phyloP scores from a whole-genome alignment of 2,113 vertebrate species.

The Bambusicola thoracicus region DNA sequence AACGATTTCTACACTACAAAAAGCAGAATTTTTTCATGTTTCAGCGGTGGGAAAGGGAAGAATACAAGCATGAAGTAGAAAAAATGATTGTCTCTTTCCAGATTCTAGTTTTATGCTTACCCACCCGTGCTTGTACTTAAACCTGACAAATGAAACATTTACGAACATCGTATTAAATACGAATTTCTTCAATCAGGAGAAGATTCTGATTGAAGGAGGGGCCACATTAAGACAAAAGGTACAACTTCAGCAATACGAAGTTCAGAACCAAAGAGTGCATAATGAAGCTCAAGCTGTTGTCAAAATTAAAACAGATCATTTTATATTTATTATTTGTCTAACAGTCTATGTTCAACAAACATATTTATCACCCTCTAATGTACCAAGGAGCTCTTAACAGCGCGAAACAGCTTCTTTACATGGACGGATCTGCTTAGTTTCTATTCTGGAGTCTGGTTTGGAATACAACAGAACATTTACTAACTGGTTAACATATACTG shows the following conservation, averaged over 20 bases:
- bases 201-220: not conserved
- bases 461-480: not conserved
- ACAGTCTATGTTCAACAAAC: not conserved
- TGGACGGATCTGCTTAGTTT: not conserved
- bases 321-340: not conserved
- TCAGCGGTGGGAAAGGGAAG: not conserved
- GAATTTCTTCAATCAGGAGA: not conserved
- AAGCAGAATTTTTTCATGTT: rapidly evolving
- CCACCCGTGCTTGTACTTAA: not conserved
- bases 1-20: not conserved
- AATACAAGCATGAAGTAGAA: not conserved
- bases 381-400: not conserved
- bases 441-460: not conserved
- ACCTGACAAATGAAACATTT: not conserved
- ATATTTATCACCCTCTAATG: not conserved
- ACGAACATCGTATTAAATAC: not conserved
- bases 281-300: not conserved
- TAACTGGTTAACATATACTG: not conserved
- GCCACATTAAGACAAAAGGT: not conserved
- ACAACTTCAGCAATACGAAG: rapidly evolving
- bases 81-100: not conserved
- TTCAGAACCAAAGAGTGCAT: not conserved
- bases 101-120: not conserved
- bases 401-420: not conserved
- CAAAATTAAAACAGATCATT: not conserved